Percentiles rank a stretch among this genome's conserved stretches.
phyloP scores from a whole-genome alignment of 2,797 vertebrate species.

The Caiman crocodilus region DNA sequence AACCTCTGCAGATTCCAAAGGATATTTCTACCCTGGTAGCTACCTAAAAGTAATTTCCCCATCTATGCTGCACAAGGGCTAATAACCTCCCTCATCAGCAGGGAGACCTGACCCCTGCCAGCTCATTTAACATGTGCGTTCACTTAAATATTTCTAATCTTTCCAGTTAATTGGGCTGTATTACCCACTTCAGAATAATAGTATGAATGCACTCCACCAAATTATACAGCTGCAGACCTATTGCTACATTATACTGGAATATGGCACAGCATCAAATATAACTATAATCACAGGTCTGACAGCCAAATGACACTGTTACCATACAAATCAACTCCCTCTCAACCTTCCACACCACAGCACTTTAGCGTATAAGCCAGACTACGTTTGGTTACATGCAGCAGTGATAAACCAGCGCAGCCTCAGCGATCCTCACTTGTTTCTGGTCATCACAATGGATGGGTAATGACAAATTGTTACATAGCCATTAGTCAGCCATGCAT shows the following conservation, averaged over 20 bases:
- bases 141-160: neutral
- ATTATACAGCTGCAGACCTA: accelerated
- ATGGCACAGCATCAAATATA: accelerated
- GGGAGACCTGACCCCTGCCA: constrained; percentile 59
- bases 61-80: neutral
- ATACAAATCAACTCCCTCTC: accelerated
- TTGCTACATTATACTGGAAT: accelerated
- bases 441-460: accelerated
- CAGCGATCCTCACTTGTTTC: accelerated
- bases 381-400: accelerated
- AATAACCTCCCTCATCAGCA: constrained; percentile 58
- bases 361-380: accelerated
- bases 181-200: accelerated
- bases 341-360: accelerated
- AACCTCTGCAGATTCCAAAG: neutral
- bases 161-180: neutral
- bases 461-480: no score
- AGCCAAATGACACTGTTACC: neutral
- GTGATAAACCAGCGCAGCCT: neutral
- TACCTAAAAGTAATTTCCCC: neutral
- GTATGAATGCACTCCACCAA: accelerated
- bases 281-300: accelerated
- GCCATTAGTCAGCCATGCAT: accelerated
- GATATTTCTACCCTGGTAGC: neutral
- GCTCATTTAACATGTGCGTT: constrained; percentile 4